Percentiles rank a stretch among this genome's conserved stretches.
These are phyloP conservation scores for Choristoneura rosaceana DNA, from an alignment of 2,888 invertebrate species.

Conservation along the genomic window DNA sequence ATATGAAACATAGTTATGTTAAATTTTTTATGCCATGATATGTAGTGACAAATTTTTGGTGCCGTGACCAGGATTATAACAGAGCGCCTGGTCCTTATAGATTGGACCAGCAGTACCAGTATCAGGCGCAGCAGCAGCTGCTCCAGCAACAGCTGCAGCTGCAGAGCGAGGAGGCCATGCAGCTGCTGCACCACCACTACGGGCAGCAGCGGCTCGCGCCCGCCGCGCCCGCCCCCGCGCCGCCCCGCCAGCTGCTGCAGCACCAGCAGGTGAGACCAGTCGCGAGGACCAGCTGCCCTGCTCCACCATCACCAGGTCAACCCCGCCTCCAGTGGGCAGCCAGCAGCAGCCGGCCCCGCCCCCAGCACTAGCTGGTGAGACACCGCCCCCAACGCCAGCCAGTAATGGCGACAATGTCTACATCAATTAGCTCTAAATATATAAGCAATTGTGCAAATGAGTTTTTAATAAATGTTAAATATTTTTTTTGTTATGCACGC, in stretches of 20 bases:
- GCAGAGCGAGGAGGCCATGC: conserved; percentile 81
- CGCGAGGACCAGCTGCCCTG: not conserved
- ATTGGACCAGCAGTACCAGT: conserved; percentile 77
- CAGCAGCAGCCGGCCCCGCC: too few species aligned
- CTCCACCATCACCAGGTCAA: too few species aligned
- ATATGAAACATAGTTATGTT: not conserved
- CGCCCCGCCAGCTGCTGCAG: conserved; percentile 64
- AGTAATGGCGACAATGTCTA: too few species aligned
- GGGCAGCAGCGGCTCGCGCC: conserved; percentile 82
- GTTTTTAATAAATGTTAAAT: too few species aligned
- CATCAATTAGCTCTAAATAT: too few species aligned
- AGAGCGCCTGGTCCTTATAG: conserved; percentile 51
- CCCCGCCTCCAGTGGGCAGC: too few species aligned
- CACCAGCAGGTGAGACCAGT: conserved; percentile 61
- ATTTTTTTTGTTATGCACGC: conserved; percentile 26
- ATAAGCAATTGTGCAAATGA: not conserved
- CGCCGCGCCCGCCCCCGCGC: conserved; percentile 60
- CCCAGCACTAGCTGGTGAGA: too few species aligned
- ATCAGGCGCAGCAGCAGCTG: conserved; percentile 78
- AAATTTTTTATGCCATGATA: not conserved
- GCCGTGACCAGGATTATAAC: not conserved
- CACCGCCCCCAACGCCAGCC: too few species aligned
- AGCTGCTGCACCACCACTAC: conserved; percentile 85
- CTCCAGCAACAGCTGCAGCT: conserved; percentile 84
- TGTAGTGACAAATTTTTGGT: conserved; percentile 1